Evolutionary conservation across 2,888 invertebrate species (phyloP).

Genomic region (Alitta virens): DNA sequence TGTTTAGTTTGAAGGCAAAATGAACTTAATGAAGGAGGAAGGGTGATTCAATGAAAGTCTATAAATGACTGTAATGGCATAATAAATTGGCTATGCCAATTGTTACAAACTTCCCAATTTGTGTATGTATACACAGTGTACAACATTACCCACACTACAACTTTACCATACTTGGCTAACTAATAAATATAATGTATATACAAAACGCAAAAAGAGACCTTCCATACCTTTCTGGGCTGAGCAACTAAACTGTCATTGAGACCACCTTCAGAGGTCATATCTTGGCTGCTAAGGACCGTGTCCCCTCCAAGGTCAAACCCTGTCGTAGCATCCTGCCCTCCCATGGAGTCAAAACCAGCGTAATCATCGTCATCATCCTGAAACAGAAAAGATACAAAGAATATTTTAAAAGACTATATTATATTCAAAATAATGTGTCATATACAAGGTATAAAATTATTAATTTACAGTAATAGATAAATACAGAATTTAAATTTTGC

Average conservation of each 20-base stretch:
- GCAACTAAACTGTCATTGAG: slow-evolving; percentile 43
- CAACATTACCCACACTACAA: too few species aligned
- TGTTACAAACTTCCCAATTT: too few species aligned
- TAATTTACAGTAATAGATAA: neutral
- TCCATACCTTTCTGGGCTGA: slow-evolving; percentile 46
- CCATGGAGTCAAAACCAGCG: slow-evolving; percentile 34
- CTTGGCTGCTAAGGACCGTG: slow-evolving; percentile 39
- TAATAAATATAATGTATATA: too few species aligned
- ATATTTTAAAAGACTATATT: neutral
- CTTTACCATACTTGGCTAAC: too few species aligned
- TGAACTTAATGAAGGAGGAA: too few species aligned
- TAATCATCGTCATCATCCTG: slow-evolving; percentile 41
- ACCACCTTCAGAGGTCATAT: neutral
- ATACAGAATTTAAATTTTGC: neutral
- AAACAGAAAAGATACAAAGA: neutral
- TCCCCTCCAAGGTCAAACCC: slow-evolving; percentile 43
- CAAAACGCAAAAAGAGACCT: too few species aligned
- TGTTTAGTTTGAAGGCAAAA: too few species aligned
- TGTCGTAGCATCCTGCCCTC: slow-evolving; percentile 9
- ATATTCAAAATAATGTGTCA: neutral
- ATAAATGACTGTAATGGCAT: too few species aligned
- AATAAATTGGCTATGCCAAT: too few species aligned
- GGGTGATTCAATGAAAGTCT: too few species aligned
- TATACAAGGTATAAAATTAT: neutral
- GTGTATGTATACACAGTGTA: too few species aligned